Conservation (phyloP, 2,113 vertebrate genomes). For the Gambusia holbrooki region DNA sequence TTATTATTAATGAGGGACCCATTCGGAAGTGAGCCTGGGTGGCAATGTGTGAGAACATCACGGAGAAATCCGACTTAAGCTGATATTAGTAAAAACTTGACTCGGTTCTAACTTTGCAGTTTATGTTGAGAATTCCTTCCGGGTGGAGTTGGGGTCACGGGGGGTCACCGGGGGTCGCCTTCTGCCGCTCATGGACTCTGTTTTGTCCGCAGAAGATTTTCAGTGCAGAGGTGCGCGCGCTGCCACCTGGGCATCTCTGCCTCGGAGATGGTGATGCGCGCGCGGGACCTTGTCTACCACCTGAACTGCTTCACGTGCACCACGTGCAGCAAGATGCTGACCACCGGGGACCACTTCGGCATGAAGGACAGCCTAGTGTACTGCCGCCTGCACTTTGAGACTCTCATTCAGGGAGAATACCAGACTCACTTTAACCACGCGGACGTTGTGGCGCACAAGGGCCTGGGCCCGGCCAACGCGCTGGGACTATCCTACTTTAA, state of each 20-base stretch:
- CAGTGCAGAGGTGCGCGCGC: conserved; percentile 96
- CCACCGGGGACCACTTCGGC: conserved; percentile 98
- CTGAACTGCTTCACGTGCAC: conserved; percentile 99
- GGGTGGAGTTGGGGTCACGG: too few relatives aligned
- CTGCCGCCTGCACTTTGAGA: conserved; percentile 98
- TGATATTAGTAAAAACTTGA: neutral
- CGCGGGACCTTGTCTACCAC: conserved; percentile 97
- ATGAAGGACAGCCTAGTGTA: conserved; percentile 99
- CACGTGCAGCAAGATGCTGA: conserved; percentile 98
- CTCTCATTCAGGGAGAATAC: conserved; percentile 96
- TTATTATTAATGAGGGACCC: neutral
- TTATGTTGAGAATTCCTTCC: neutral
- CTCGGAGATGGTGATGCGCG: conserved; percentile 99
- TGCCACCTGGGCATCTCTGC: conserved; percentile 99
- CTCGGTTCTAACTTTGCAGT: neutral
- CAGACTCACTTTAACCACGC: conserved; percentile 93
- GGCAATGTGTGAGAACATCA: neutral
- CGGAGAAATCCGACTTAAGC: neutral
- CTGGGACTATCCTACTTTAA: conserved; percentile 98
- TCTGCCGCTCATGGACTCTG: conserved; percentile 29
- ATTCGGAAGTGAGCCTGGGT: neutral
- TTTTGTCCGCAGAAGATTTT: conserved; percentile 92
- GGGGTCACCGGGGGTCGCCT: too few relatives aligned
- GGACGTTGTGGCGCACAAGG: conserved; percentile 91
- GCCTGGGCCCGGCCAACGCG: conserved; percentile 88